Base-by-base conservation (phyloP, 2,888 invertebrate genomes). In the Archips crataeganus region DNA sequence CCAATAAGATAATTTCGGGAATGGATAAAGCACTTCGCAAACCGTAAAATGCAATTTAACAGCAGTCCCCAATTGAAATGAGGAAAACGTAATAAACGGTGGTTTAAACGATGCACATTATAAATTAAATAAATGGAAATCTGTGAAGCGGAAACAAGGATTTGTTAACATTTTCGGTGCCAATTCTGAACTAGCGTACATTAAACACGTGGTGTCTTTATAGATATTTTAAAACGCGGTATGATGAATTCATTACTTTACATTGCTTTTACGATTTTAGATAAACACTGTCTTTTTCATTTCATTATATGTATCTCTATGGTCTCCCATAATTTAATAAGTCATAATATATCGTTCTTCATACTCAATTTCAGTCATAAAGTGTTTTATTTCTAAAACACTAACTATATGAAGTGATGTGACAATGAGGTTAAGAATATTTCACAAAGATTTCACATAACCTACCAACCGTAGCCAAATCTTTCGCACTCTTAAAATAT, bases 121-220 rank as follows among this genome's bases (percentile, higher is more conserved):
- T 32, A 32, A 32, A 32, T 32, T 23, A 57, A 57, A 57, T 57
- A 57, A 23, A 57, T 32, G 32, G 23, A 57, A 57, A 57, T 32
- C 32, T 32, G 57, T 32, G 57, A 57, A 57, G 57, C 57, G 57
- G 57, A 57, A 57, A 57, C 32, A 57, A 4, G 57, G 57, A 57
- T 57, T 32, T 57, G 57, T 57, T 32, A 57, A 57, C 57, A 57
- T 32, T 57, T 57, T 57, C 57, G 4, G 57, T 57, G 57, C 57
- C 57, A 57, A 57, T 32, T 15, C 15, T 15, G 23, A 11, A 32
- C 32, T 4, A 15, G 15, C 51, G 32, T 57, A 57, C 32, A 11
- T 57, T 57, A 32, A 57, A 32, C 57, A 57, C 57, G 32, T 32
- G 57, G 3, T 11, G 32, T 57, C 57, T 57, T 6, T 0, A 3